These are phyloP conservation scores for Alca torda DNA, from an alignment of 2,797 vertebrate genomes.

Conservation along the genomic window DNA sequence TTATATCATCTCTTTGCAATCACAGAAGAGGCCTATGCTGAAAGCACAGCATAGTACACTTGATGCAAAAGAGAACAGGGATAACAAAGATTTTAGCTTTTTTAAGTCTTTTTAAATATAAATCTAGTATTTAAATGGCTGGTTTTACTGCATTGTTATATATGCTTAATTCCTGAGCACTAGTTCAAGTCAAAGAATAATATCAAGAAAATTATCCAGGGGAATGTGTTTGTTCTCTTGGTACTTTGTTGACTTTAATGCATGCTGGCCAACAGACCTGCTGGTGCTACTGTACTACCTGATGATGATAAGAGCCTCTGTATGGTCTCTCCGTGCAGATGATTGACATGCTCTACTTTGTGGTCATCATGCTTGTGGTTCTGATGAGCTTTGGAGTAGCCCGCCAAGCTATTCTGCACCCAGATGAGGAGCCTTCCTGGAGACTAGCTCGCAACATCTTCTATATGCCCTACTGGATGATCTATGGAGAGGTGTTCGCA, in stretches of 20 bases:
- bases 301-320: background rate
- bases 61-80: background rate
- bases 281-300: background rate
- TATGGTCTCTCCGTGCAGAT: constrained; percentile 79
- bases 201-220: background rate
- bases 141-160: background rate
- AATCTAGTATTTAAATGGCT: background rate
- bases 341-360: constrained; percentile 99
- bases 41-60: background rate
- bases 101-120: background rate
- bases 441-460: constrained; percentile 97
- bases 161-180: background rate
- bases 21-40: background rate
- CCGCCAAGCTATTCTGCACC: constrained; percentile 96
- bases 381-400: constrained; percentile 99
- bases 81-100: background rate
- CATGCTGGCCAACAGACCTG: background rate
- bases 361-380: constrained; percentile 99
- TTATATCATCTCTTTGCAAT: background rate
- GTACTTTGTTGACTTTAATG: background rate
- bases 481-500: constrained; percentile 99
- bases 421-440: constrained; percentile 97
- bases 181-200: background rate
- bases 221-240: background rate
- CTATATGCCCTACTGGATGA: constrained; percentile 99